Percentiles rank a stretch among this genome's conserved stretches.
phyloP scores from a whole-genome alignment of 2,888 invertebrate genomes.

The Cantharis lateralis region DNA sequence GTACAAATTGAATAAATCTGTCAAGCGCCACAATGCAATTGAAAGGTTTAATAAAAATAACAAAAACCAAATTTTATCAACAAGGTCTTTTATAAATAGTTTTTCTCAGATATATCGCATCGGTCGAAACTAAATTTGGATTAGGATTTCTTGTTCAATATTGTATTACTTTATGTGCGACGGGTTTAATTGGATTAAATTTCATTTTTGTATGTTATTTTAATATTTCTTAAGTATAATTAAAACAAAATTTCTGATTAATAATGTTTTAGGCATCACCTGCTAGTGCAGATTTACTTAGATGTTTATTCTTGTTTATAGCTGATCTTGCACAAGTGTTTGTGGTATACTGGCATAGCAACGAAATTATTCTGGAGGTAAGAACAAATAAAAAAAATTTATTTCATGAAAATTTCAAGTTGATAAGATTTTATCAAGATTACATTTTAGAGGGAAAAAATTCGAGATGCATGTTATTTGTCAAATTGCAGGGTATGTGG shows the following conservation, averaged over 20 bases:
- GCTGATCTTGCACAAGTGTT: background rate
- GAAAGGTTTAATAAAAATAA: background rate
- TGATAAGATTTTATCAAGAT: too few species aligned
- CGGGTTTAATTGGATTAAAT: background rate
- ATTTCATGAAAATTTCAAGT: background rate
- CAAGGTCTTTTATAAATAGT: background rate
- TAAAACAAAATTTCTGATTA: too few species aligned
- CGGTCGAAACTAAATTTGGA: background rate
- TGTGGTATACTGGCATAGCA: background rate
- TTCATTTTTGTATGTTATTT: background rate
- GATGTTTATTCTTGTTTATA: background rate
- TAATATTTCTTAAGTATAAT: too few species aligned
- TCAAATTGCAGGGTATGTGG: background rate
- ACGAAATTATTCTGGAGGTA: background rate
- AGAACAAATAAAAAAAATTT: background rate
- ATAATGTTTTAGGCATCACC: background rate
- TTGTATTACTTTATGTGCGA: background rate
- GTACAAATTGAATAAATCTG: background rate
- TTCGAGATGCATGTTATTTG: conserved; percentile 3
- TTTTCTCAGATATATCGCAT: background rate
- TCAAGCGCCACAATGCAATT: background rate
- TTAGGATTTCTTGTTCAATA: background rate
- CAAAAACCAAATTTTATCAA: background rate
- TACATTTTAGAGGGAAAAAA: background rate
- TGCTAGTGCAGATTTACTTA: background rate